These are phyloP conservation scores for Cherax destructor DNA, from an alignment of 1,140 invertebrate genomes.

Conservation along the genomic window DNA sequence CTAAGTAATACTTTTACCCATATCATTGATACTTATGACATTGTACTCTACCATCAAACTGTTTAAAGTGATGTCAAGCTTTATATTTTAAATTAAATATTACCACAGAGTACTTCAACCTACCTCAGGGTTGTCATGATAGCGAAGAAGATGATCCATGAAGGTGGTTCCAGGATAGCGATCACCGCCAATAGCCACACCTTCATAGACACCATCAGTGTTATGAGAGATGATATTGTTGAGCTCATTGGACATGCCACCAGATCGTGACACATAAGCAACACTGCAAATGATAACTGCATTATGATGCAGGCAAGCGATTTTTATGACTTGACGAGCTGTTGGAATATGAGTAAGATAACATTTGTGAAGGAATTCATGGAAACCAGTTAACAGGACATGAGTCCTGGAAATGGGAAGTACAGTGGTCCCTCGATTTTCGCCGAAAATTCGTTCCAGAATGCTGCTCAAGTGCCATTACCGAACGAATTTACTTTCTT, in stretches of 20 bases:
- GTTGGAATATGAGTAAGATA: too few species aligned
- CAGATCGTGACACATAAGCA: conserved; percentile 98
- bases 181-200: conserved; percentile 99
- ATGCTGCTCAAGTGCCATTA: too few species aligned
- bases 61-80: neutral
- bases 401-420: too few species aligned
- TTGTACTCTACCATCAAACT: neutral
- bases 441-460: too few species aligned
- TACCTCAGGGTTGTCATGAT: conserved; percentile 82
- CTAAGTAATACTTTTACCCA: neutral
- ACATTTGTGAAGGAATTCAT: too few species aligned
- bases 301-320: too few species aligned
- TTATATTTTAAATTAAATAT: neutral
- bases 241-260: conserved; percentile 99
- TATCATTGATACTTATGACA: neutral
- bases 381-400: too few species aligned
- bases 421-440: too few species aligned
- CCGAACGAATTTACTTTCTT: too few species aligned
- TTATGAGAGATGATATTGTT: conserved; percentile 99
- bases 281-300: conserved; percentile 81
- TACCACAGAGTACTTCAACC: conserved; percentile 8
- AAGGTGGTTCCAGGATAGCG: conserved; percentile 98
- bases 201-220: conserved; percentile 98
- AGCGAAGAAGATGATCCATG: conserved; percentile 96
- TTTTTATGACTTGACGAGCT: too few species aligned